phyloP scores from a whole-genome alignment of 2,888 invertebrate species.

The Dynastes maya region DNA sequence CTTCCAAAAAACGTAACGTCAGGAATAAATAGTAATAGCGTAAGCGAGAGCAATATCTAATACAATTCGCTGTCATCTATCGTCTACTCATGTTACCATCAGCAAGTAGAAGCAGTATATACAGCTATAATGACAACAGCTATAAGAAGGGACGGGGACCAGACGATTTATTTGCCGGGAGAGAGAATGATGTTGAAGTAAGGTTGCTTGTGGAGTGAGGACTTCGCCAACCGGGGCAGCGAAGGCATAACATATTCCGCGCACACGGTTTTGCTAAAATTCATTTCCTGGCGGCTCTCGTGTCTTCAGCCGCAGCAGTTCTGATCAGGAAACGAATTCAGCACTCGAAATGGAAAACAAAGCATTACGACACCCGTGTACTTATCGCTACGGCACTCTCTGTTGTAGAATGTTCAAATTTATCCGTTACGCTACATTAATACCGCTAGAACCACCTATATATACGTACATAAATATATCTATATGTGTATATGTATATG shows the following conservation, averaged over 20 bases:
- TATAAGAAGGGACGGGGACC: conserved; percentile 52
- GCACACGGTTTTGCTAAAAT: conserved; percentile 67
- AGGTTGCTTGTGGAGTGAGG: conserved; percentile 35
- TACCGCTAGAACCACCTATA: conserved; percentile 55
- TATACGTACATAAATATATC: conserved; percentile 32
- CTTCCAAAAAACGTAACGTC: background rate
- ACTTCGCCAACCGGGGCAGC: conserved; percentile 52
- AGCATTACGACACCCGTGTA: conserved; percentile 59
- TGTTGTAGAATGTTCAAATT: conserved; percentile 54
- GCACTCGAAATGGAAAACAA: conserved; percentile 69
- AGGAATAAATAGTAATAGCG: conserved; percentile 29
- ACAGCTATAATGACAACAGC: conserved; percentile 34
- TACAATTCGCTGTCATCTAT: conserved; percentile 34
- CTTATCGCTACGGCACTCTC: conserved; percentile 59
- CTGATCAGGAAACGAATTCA: conserved; percentile 68
- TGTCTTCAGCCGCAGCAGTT: conserved; percentile 66
- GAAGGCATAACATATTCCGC: conserved; percentile 60
- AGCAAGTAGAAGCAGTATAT: background rate
- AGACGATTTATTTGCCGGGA: conserved; percentile 56
- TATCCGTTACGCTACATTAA: conserved; percentile 62
- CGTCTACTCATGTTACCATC: conserved; percentile 24
- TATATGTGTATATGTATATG: conserved; percentile 19
- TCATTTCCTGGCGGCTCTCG: conserved; percentile 68
- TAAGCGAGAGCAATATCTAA: conserved; percentile 24
- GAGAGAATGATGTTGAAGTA: conserved; percentile 37